phyloP scores from a whole-genome alignment of 2,113 vertebrate species.

The Bettongia penicillata region DNA sequence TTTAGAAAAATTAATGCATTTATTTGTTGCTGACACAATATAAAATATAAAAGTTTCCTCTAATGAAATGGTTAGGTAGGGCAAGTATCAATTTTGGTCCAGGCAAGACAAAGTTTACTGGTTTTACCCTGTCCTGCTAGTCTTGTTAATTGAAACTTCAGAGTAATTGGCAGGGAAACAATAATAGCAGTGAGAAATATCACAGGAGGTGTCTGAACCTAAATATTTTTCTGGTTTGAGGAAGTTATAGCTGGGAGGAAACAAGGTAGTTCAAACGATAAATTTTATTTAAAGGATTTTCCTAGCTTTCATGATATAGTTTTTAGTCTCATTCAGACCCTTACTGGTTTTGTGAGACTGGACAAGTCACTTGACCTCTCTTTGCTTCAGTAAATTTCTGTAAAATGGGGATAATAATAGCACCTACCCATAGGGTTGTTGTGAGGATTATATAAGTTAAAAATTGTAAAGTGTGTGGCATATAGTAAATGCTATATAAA shows the following conservation, averaged over 20 bases:
- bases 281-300: neutral
- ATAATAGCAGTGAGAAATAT: neutral
- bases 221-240: neutral
- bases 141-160: neutral
- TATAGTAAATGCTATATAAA: neutral
- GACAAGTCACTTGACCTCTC: neutral
- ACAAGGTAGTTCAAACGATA: neutral
- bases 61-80: neutral
- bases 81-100: neutral
- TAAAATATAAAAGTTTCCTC: neutral
- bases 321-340: neutral
- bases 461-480: neutral
- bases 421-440: neutral
- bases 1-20: neutral
- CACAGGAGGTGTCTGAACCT: neutral
- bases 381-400: neutral
- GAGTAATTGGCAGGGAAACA: neutral
- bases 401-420: neutral
- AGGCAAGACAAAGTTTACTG: neutral
- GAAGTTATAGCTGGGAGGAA: neutral
- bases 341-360: neutral
- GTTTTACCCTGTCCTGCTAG: neutral
- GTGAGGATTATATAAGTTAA: neutral
- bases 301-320: neutral
- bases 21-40: neutral